Evolutionary conservation across 1,140 invertebrate species (phyloP), one percentile per base, ranked within the genome.

Genomic region (Trinorchestia longiramus): DNA sequence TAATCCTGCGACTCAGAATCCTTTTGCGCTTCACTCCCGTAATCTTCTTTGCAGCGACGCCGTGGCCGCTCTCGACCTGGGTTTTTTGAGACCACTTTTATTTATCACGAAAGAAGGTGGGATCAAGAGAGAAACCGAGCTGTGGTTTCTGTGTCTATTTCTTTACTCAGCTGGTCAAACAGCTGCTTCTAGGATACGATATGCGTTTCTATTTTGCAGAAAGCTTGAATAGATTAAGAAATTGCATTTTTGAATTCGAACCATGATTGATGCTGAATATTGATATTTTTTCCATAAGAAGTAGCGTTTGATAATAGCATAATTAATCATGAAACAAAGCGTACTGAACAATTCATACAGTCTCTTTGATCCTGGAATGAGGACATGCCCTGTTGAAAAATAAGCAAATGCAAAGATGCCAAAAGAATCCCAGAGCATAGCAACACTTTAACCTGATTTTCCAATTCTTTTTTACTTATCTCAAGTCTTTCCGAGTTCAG

Each of bases 11-110:
- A 45, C 43, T 94, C 43, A 91, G 92, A 6, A 47, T 94, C 92
- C 92, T 94, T 94, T 94, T 94, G 92, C 47, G 44, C 92, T 40
- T 47, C 92, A 94, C 92, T 45, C 92, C 36, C 44, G 92, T 94
- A 94, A 94, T 94, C 92, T 94, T 42, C 92, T 94, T 94, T 94
- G 92, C 92, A n/a, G 92, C 88, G 88, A 43, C 88, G 88, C 88
- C 88, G 62, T 77, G 62, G 62, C 62, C 62, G 62, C 62, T 77
- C 62, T 77, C 62, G 62, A 77, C 62, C 62, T 77, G 28, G 62
- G 8, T 77, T 77, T 77, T 77, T 36, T 36, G 62, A 77, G 62
- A 36, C 62, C 62, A 77, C 62, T 77, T 77, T 77, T 77, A 77
- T 77, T 77, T 77, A 77, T 77, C 62, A 36, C 62, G 1, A 28